Evolutionary conservation across 2,113 vertebrate species (phyloP).

Genomic region (Colistium nudipinnis): DNA sequence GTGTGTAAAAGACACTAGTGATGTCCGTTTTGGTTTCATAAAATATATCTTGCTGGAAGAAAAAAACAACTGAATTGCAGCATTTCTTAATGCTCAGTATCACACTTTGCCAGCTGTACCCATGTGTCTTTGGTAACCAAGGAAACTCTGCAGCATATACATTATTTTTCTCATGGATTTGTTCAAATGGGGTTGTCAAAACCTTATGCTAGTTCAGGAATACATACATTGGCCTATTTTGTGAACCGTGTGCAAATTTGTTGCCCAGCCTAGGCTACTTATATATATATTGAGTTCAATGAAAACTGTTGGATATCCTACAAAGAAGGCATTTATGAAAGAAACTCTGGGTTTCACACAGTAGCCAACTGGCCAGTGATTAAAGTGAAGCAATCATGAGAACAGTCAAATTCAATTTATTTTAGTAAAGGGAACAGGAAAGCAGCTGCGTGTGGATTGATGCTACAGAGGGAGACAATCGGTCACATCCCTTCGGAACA

Average conservation of each 20-base stretch:
- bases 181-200: neutral
- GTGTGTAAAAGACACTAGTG: conserved; percentile 37
- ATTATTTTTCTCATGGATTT: conserved; percentile 7
- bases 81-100: conserved; percentile 40
- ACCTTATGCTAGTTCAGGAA: neutral
- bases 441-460: conserved; percentile 6
- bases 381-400: neutral
- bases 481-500: conserved; percentile 13
- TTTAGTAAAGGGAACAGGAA: conserved; percentile 1
- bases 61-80: conserved; percentile 59
- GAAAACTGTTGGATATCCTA: neutral
- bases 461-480: conserved; percentile 4
- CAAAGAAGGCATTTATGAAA: neutral
- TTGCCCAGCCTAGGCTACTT: neutral
- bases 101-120: conserved; percentile 38
- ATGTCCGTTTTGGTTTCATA: conserved; percentile 37
- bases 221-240: neutral
- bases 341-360: neutral
- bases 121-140: conserved; percentile 19
- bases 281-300: conserved; percentile 8
- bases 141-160: conserved; percentile 20
- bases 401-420: neutral
- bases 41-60: conserved; percentile 43
- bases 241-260: neutral
- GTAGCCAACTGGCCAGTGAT: neutral